These are phyloP conservation scores for Mystacides longicornis DNA, from an alignment of 2,888 invertebrate genomes.

Conservation along the genomic window DNA sequence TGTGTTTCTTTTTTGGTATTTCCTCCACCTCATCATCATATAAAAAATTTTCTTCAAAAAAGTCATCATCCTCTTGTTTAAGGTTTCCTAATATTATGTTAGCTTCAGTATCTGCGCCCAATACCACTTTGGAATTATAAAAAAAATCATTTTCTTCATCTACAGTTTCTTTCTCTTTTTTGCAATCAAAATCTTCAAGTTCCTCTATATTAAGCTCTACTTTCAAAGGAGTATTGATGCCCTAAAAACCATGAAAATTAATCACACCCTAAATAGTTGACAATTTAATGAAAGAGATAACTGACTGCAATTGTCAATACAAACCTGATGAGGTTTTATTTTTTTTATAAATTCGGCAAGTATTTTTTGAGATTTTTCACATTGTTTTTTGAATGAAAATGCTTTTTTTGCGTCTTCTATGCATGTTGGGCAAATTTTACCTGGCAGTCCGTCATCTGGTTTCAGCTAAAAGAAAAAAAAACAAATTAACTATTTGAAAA, in stretches of 20 bases:
- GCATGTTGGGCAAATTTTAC: conserved; percentile 14
- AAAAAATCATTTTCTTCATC: neutral
- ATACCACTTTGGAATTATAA: neutral
- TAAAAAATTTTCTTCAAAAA: neutral
- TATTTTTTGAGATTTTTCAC: conserved; percentile 17
- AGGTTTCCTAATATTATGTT: neutral
- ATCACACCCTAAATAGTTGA: no score
- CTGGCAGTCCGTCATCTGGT: conserved; percentile 15
- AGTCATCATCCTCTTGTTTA: neutral
- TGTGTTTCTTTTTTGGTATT: neutral
- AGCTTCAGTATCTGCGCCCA: neutral
- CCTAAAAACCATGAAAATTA: neutral
- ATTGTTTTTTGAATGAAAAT: conserved; percentile 15
- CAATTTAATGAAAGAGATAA: neutral
- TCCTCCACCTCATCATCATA: neutral
- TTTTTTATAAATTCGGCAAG: neutral
- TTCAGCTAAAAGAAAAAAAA: conserved; percentile 11
- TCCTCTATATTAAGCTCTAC: neutral
- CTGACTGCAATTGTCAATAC: neutral
- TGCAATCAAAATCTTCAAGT: neutral
- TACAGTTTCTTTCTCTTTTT: neutral
- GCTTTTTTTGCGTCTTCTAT: conserved; percentile 17
- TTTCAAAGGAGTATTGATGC: neutral
- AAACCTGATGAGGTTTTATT: neutral
- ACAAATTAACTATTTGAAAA: no score